Base-by-base conservation (phyloP, 53 echinoderm and acorn worm genomes). In the Temnopleurus reevesii region DNA sequence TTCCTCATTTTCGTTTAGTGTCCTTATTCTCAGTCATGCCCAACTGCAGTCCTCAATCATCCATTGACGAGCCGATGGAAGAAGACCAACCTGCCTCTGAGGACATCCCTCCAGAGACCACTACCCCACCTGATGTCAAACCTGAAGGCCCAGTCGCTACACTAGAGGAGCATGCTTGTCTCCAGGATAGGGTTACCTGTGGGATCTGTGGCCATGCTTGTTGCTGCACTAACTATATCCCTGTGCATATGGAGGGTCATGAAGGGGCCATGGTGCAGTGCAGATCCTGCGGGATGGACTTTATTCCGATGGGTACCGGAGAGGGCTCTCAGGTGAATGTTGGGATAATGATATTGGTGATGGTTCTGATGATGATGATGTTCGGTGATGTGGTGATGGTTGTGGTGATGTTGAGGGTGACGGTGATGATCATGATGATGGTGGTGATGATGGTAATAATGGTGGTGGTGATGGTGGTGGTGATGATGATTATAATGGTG, bases 181-280 rank as follows among this genome's bases (percentile, higher is more conserved):
- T 51, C 6, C 29, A 54, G 10, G 83, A 83, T 13, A 18, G 56
- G 55, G 83, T 83, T 30, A 83, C 47, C 55, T 83, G 83, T 35
- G 83, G 83, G 28, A 53, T 83, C 35, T 83, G 83, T 30, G 83
- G 83, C 18, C 55, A 83, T 51, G 83, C 83, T 6, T 83, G 83
- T 36, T 83, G 83, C 56, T 83, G 83, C 23, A 35, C 83, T 6
- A 83, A 55, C 34, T 83, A 54, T 36, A 83, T 83, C 41, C 54
- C 83, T 0, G 15, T 83, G 0, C 83, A 83, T 36, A 83, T 83
- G 83, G 54, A 34, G 83, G 30, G 23, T 9, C 83, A 83, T 7
- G 55, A 53, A 26, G 55, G 33, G 8, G 2, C 54, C 23, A 55
- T 55, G 83, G 29, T 54, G 51, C 54, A 47, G 55, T 83, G 83